Percentiles rank a stretch among this genome's conserved stretches.
Evolutionary conservation across 2,888 invertebrate genomes (phyloP).

Genomic region (Volucella zonaria): DNA sequence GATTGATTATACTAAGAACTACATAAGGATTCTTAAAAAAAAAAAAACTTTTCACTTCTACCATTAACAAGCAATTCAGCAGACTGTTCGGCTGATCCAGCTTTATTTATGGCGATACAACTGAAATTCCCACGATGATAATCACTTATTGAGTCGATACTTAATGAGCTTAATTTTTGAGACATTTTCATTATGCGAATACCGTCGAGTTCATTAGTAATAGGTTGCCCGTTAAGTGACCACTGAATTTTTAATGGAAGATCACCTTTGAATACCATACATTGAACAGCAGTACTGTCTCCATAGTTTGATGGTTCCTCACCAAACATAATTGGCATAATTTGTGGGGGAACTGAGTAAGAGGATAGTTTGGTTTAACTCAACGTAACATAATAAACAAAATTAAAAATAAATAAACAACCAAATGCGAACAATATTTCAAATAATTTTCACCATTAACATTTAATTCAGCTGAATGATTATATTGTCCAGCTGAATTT

Average conservation of each 20-base stretch:
- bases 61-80: conserved; percentile 88
- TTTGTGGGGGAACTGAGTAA: conserved; percentile 88
- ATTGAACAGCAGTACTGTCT: conserved; percentile 89
- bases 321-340: conserved; percentile 90
- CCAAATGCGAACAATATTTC: conserved; percentile 76
- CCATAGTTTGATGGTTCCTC: conserved; percentile 90
- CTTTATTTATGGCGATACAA: conserved; percentile 87
- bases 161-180: conserved; percentile 87
- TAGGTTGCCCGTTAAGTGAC: conserved; percentile 87
- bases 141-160: conserved; percentile 89
- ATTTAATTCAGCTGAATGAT: conserved; percentile 84
- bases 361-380: conserved; percentile 17
- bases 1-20: conserved; percentile 27
- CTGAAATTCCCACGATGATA: conserved; percentile 90
- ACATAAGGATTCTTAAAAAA: conserved; percentile 8
- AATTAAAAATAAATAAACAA: conserved; percentile 27
- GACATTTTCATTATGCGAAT: conserved; percentile 85
- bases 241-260: conserved; percentile 90
- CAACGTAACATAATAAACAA: background rate
- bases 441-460: conserved; percentile 84
- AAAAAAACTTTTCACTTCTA: conserved; percentile 77
- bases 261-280: conserved; percentile 91
- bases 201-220: conserved; percentile 84
- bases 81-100: conserved; percentile 87
- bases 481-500: conserved; percentile 85